phyloP scores from a whole-genome alignment of 2,113 vertebrate species.

The Sarotherodon lohbergeri region DNA sequence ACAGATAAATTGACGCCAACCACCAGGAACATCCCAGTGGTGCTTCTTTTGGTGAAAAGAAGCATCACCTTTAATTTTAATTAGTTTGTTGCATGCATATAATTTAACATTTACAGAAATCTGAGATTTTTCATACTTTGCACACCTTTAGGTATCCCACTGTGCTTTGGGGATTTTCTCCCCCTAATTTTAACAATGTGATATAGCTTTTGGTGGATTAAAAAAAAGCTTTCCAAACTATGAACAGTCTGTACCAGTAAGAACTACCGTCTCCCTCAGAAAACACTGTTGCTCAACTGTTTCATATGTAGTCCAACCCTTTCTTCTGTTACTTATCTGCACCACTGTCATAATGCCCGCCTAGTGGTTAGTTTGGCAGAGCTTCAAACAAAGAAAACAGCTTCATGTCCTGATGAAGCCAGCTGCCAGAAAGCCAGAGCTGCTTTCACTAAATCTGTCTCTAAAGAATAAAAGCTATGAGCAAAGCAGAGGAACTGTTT shows the following conservation, averaged over 20 bases:
- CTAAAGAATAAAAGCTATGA: neutral
- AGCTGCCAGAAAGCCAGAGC: neutral
- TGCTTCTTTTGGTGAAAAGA: neutral
- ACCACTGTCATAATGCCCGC: neutral
- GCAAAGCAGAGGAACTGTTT: neutral
- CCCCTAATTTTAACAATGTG: neutral
- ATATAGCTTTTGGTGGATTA: neutral
- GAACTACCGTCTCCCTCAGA: neutral
- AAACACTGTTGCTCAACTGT: neutral
- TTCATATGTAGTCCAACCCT: neutral
- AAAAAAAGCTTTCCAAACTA: neutral
- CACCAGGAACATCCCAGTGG: neutral
- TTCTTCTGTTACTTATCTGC: neutral
- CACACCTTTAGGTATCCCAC: neutral
- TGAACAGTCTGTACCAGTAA: neutral
- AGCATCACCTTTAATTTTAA: neutral
- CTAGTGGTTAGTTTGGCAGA: neutral
- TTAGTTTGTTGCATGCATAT: neutral
- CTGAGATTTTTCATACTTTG: neutral
- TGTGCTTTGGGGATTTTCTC: neutral
- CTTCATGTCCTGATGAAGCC: neutral
- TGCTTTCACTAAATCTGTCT: neutral
- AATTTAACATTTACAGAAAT: neutral
- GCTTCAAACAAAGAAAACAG: neutral
- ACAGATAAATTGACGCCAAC: neutral